Percentiles rank a stretch among this genome's conserved stretches.
Conservation (phyloP, 1,140 invertebrate genomes). For the Meloidogyne floridensis region DNA sequence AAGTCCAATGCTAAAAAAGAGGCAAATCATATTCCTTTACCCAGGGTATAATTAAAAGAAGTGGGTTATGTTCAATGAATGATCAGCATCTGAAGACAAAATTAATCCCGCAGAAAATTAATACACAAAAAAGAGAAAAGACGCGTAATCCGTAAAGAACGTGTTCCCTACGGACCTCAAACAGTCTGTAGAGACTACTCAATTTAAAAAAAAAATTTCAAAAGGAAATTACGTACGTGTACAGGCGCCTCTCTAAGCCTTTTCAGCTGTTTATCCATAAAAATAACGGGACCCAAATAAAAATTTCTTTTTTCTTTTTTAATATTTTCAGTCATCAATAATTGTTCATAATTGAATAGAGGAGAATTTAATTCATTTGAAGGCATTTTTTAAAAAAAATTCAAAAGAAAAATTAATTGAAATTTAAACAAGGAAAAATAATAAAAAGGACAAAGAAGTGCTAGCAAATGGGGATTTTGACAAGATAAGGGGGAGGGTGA, state of each 20-base stretch:
- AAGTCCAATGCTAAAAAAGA: too few species aligned
- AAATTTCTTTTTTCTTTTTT: neutral
- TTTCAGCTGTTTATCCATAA: conserved; percentile 18
- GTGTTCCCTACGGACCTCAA: too few species aligned
- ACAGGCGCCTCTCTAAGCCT: conserved; percentile 23
- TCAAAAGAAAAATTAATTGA: neutral
- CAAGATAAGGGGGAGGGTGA: too few species aligned
- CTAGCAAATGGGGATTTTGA: too few species aligned
- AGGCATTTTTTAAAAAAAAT: neutral
- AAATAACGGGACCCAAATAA: neutral
- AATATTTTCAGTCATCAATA: neutral
- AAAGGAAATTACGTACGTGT: neutral
- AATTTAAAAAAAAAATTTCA: neutral
- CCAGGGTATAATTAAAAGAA: too few species aligned
- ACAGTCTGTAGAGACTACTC: too few species aligned
- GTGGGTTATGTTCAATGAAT: too few species aligned
- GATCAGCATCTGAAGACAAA: too few species aligned
- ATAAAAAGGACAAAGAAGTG: neutral
- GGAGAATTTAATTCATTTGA: neutral
- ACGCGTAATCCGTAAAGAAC: too few species aligned
- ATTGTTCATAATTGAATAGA: neutral
- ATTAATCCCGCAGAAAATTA: too few species aligned
- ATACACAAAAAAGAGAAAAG: too few species aligned
- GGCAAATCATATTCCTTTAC: too few species aligned
- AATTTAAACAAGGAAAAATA: neutral